Evolutionary conservation across 92 coral and sea anemone species (phyloP).

Genomic region (Parazoanthus atlanticus): DNA sequence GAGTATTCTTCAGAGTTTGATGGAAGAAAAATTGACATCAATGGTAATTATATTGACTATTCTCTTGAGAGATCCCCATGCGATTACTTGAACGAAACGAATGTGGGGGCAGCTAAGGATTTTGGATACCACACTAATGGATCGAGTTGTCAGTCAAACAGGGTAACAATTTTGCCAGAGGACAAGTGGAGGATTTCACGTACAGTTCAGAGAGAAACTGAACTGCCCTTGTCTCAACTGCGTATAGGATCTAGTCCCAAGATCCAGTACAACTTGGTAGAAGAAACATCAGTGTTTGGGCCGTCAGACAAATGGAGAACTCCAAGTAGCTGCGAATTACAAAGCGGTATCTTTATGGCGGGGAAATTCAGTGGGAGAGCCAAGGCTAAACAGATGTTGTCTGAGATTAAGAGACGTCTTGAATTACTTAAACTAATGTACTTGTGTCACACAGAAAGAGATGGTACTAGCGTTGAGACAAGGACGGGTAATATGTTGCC

Average conservation of each 20-base stretch:
- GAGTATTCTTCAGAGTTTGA: neutral
- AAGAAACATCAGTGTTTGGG: constrained; percentile 35
- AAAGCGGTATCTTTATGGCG: neutral
- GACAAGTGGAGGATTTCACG: neutral
- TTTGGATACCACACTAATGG: neutral
- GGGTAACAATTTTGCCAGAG: neutral
- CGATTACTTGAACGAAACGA: neutral
- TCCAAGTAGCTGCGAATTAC: constrained; percentile 27
- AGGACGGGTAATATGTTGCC: neutral
- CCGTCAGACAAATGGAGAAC: constrained; percentile 24
- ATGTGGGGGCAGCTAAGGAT: neutral
- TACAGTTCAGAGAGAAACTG: neutral
- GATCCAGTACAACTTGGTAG: neutral
- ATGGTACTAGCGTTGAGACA: neutral
- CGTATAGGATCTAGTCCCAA: neutral
- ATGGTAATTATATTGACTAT: neutral
- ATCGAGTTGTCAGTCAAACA: neutral
- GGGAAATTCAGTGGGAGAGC: neutral
- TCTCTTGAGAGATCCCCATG: neutral
- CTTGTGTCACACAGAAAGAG: constrained; percentile 1
- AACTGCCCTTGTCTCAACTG: neutral
- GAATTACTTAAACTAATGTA: constrained; percentile 17
- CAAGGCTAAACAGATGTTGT: constrained; percentile 18
- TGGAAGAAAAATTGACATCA: neutral
- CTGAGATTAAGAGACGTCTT: constrained; percentile 18